Evolutionary conservation across 2,113 vertebrate species (phyloP).

Genomic region (Mus pahari): DNA sequence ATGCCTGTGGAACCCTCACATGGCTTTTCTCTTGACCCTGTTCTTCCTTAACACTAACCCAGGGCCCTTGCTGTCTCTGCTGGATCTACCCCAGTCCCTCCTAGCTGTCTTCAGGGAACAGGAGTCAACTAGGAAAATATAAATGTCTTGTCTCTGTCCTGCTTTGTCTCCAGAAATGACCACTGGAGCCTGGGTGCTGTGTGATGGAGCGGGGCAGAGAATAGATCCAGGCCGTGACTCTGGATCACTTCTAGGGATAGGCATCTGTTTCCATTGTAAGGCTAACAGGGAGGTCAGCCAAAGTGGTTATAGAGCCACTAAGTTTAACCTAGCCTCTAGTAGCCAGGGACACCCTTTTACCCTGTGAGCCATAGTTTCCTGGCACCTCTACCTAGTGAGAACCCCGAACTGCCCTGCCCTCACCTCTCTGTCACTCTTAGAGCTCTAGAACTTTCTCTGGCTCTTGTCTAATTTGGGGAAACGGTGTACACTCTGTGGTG

Average conservation of each 20-base stretch:
- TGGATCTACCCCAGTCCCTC: background rate
- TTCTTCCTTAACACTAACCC: background rate
- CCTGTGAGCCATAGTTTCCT: background rate
- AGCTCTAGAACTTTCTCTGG: too few relatives aligned
- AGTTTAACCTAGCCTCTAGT: fast-evolving
- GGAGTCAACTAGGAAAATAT: background rate
- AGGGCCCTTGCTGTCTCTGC: background rate
- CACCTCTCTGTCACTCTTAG: background rate
- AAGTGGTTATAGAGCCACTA: fast-evolving
- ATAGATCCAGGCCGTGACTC: background rate
- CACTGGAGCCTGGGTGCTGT: background rate
- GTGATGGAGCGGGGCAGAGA: background rate
- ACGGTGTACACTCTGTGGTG: background rate
- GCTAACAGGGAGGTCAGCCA: background rate
- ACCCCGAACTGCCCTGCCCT: background rate
- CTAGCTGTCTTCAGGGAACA: background rate
- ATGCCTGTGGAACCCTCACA: too few relatives aligned
- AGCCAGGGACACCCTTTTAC: background rate
- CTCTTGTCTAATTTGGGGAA: background rate
- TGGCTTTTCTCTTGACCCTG: background rate
- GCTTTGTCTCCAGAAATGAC: background rate
- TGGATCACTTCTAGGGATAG: too few relatives aligned
- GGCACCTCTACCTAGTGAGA: background rate
- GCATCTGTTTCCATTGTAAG: background rate
- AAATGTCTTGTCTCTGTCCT: background rate